A percentile compares a stretch with the other conserved stretches of the same genome.
phyloP scores from a whole-genome alignment of 2,113 vertebrate species.

The Cyphomyrus plagiostoma region DNA sequence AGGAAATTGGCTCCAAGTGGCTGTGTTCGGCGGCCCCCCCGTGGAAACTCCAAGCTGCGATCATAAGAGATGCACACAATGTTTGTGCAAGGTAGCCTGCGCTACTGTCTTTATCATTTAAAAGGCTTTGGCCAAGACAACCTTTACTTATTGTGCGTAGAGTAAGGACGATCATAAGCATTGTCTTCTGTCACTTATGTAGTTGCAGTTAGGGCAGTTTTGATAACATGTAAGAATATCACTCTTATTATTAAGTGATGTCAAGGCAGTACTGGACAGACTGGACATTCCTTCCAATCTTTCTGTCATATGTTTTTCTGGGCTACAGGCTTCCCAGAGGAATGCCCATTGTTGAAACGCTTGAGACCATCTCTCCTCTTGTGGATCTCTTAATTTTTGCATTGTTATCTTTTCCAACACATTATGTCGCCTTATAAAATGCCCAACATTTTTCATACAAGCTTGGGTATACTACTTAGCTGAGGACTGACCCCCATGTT shows the following conservation, averaged over 20 bases:
- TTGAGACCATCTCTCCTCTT: neutral
- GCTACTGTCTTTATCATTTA: neutral
- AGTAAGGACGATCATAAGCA: neutral
- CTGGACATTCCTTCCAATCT: neutral
- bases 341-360: neutral
- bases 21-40: neutral
- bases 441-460: neutral
- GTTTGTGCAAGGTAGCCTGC: neutral
- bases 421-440: neutral
- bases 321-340: neutral
- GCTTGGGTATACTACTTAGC: neutral
- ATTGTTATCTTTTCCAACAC: constrained; percentile 20
- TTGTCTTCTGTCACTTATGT: neutral
- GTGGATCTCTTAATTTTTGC: constrained; percentile 28
- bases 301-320: neutral
- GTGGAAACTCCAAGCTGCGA: neutral
- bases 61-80: neutral
- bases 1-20: neutral
- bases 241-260: neutral
- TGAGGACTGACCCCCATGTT: neutral
- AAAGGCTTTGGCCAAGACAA: neutral
- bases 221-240: neutral
- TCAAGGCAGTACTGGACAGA: neutral
- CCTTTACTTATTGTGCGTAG: neutral
- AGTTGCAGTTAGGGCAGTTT: neutral